Conservation (phyloP, 2,797 vertebrate species). For the Mormyrus proboscirostris region DNA sequence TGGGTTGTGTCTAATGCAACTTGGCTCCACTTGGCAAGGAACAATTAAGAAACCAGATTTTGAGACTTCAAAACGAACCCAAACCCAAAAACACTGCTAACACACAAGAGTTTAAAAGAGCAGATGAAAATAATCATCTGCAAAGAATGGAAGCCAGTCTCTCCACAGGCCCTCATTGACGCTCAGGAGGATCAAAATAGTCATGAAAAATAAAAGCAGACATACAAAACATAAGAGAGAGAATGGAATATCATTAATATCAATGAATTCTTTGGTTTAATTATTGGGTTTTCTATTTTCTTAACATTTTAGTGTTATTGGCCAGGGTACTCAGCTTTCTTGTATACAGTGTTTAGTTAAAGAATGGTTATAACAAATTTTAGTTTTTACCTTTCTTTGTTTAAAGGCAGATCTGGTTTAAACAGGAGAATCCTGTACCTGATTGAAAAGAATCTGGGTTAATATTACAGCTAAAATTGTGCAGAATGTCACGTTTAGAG, state of each 20-base stretch:
- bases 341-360: background rate
- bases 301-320: background rate
- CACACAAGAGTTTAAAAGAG: background rate
- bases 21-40: background rate
- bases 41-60: background rate
- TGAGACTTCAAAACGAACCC: background rate
- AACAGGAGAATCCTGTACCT: constrained; percentile 63
- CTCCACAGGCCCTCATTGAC: background rate
- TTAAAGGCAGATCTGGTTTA: constrained; percentile 48
- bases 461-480: background rate
- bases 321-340: background rate
- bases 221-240: background rate
- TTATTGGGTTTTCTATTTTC: background rate
- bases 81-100: background rate
- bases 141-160: background rate
- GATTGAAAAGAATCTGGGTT: constrained; percentile 10
- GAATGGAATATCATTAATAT: background rate
- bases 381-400: constrained; percentile 57
- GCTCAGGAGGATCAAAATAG: background rate
- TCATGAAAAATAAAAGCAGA: background rate
- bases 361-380: background rate
- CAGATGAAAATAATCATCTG: background rate
- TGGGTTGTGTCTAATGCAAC: background rate
- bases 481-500: background rate
- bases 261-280: background rate